Evolutionary conservation across 53 echinoderm and acorn worm genomes (phyloP).

Genomic region (Echinarachnius parma): DNA sequence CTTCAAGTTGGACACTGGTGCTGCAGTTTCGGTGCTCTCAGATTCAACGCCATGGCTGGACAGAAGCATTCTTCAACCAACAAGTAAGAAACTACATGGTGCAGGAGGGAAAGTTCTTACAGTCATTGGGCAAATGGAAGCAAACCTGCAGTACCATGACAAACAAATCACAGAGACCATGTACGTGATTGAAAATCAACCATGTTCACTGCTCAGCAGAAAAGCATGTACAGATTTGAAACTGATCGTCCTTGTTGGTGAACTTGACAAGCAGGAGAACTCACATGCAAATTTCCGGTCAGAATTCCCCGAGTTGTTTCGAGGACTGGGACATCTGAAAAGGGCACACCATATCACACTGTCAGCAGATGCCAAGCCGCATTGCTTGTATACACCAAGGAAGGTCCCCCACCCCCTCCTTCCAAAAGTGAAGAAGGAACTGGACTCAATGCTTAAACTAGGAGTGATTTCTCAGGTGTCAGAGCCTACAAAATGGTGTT

Average conservation of each 20-base stretch:
- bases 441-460: slow-evolving; percentile 41
- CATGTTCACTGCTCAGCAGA: slow-evolving; percentile 21
- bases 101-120: slow-evolving; percentile 7
- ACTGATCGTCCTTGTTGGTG: not conserved
- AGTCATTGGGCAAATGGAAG: slow-evolving; percentile 14
- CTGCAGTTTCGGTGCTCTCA: slow-evolving; percentile 27
- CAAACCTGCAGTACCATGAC: no score
- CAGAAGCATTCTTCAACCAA: not conserved
- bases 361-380: slow-evolving; percentile 17
- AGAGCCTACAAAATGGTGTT: slow-evolving; percentile 28
- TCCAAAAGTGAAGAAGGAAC: slow-evolving; percentile 41
- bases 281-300: slow-evolving; percentile 1
- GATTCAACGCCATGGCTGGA: slow-evolving; percentile 15
- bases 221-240: slow-evolving; percentile 19
- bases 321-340: slow-evolving; percentile 35
- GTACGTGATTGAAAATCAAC: slow-evolving; percentile 31
- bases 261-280: not conserved
- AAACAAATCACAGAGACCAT: slow-evolving; percentile 40
- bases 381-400: slow-evolving; percentile 18
- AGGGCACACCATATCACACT: slow-evolving; percentile 32
- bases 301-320: slow-evolving; percentile 35
- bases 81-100: slow-evolving; percentile 23
- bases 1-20: slow-evolving; percentile 57
- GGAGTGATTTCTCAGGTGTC: slow-evolving; percentile 49
- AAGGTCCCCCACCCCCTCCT: slow-evolving; percentile 43